Percentiles rank a stretch among this genome's conserved stretches.
phyloP scores from a whole-genome alignment of 1,140 invertebrate genomes.

The Plectrocnemia conspersa region DNA sequence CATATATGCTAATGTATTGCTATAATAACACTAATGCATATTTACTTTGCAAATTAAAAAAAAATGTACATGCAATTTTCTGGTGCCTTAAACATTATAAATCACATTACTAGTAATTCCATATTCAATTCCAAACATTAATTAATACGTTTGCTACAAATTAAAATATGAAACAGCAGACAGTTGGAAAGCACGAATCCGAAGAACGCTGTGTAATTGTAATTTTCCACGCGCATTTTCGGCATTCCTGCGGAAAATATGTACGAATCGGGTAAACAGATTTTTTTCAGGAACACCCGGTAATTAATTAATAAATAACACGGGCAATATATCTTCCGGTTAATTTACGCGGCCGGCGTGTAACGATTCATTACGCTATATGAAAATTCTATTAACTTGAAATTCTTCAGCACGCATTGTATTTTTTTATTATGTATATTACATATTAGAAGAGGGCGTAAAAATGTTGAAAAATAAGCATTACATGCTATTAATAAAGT shows the following conservation, averaged over 20 bases:
- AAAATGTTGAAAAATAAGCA: conserved; percentile 25
- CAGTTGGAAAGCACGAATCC: too few species aligned
- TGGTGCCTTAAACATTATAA: too few species aligned
- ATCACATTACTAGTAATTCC: too few species aligned
- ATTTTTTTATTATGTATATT: conserved; percentile 14
- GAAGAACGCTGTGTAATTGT: too few species aligned
- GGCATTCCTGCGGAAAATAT: neutral
- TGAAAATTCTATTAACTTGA: conserved; percentile 32
- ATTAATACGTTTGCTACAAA: too few species aligned
- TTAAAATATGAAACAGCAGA: too few species aligned
- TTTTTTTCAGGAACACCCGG: conserved; percentile 11
- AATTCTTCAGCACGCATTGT: conserved; percentile 27
- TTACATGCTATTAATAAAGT: conserved; percentile 26
- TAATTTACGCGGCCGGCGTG: conserved; percentile 33
- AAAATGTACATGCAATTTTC: too few species aligned
- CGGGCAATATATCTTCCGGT: conserved; percentile 29
- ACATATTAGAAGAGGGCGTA: conserved; percentile 2
- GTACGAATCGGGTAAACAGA: conserved; percentile 11
- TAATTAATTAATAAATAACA: conserved; percentile 37
- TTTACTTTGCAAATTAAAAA: too few species aligned
- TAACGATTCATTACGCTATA: conserved; percentile 33
- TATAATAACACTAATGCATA: too few species aligned
- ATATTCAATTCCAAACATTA: too few species aligned
- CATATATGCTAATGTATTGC: too few species aligned
- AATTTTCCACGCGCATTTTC: too few species aligned